These are phyloP conservation scores for Caenorhabditis uteleia DNA, from an alignment of 2,888 invertebrate genomes.

Conservation along the genomic window DNA sequence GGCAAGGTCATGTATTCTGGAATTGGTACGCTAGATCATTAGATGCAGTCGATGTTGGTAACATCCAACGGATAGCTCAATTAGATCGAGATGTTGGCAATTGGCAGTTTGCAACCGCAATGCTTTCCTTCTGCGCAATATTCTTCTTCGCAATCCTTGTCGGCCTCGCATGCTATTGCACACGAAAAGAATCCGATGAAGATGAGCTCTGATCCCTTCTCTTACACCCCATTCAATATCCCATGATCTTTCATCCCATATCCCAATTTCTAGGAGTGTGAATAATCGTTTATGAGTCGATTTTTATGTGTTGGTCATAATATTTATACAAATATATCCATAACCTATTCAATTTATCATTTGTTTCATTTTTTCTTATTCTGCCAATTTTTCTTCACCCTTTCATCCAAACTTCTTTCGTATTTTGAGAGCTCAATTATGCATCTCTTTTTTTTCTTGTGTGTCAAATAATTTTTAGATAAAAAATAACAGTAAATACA, in stretches of 20 bases:
- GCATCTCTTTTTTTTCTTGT: no score
- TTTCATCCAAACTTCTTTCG: neutral
- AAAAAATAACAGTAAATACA: no score
- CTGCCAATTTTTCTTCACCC: neutral
- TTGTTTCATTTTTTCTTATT: neutral
- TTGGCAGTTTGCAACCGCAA: slow-evolving; percentile 69
- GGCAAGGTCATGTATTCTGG: slow-evolving; percentile 70
- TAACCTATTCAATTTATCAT: neutral
- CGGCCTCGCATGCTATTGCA: slow-evolving; percentile 70
- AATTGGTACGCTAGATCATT: slow-evolving; percentile 67
- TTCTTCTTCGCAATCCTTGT: slow-evolving; percentile 70
- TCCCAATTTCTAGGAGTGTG: no score
- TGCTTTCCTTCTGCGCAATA: slow-evolving; percentile 68
- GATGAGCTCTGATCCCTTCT: slow-evolving; percentile 55
- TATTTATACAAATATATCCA: no score
- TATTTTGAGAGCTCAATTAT: neutral
- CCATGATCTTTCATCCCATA: no score
- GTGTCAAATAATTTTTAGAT: no score
- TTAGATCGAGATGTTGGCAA: slow-evolving; percentile 68
- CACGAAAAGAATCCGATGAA: slow-evolving; percentile 68
- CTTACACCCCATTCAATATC: neutral
- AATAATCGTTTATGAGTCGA: no score
- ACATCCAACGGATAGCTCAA: slow-evolving; percentile 62
- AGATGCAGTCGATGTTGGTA: slow-evolving; percentile 69
- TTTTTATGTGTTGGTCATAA: no score